phyloP scores from a whole-genome alignment of 2,797 vertebrate genomes.

The Hapalemur alaotrensis region DNA sequence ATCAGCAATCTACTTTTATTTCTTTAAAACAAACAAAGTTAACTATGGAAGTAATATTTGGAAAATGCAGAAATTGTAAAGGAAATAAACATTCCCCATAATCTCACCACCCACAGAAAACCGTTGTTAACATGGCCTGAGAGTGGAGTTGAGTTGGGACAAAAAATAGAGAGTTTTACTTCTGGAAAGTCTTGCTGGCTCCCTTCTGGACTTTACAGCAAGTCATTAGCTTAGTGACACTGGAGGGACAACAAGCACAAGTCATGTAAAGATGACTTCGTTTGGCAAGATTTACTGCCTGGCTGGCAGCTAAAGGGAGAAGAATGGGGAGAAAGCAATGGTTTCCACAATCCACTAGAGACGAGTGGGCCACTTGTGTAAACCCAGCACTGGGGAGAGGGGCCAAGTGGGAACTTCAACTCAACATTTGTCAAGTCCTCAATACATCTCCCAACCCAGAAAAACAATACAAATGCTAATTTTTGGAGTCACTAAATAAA shows the following conservation, averaged over 20 bases:
- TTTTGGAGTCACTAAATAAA: background rate
- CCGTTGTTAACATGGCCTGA: background rate
- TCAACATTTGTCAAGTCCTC: background rate
- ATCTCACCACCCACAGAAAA: background rate
- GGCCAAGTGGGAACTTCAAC: background rate
- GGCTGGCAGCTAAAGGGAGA: background rate
- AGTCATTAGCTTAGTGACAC: background rate
- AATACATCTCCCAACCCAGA: background rate
- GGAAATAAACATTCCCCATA: background rate
- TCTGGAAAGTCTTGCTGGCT: background rate
- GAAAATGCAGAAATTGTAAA: background rate
- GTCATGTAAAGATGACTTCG: background rate
- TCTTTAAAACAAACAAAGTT: slow-evolving; percentile 2
- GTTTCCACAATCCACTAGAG: background rate
- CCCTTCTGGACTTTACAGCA: background rate
- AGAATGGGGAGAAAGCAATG: background rate
- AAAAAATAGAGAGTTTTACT: background rate
- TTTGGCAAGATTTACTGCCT: background rate
- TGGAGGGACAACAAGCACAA: background rate
- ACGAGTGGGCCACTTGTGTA: background rate
- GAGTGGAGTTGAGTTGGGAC: background rate
- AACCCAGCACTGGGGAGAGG: background rate
- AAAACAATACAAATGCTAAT: slow-evolving; percentile 1
- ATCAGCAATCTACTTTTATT: background rate
- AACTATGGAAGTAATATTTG: background rate